Evolutionary conservation across 2,888 invertebrate species (phyloP).

Genomic region (Leptopilina myrica): DNA sequence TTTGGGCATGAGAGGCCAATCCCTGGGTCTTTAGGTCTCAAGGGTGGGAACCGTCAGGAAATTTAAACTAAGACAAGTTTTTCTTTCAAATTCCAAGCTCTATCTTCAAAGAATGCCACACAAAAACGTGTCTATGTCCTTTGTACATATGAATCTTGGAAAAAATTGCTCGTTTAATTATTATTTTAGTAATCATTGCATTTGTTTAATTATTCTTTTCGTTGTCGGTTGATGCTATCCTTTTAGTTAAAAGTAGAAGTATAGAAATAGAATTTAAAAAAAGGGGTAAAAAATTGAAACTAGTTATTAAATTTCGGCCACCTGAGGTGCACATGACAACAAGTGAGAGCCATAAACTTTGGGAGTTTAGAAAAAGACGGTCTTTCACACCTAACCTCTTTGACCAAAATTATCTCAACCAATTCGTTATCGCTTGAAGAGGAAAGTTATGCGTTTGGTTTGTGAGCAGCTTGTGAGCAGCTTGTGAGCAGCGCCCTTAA

Average conservation of each 20-base stretch:
- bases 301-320: no score
- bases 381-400: constrained; percentile 1
- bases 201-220: no score
- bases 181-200: not conserved
- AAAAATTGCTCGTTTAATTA: not conserved
- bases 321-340: no score
- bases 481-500: not conserved
- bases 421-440: not conserved
- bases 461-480: not conserved
- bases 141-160: not conserved
- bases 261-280: no score
- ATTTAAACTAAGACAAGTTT: constrained; percentile 34
- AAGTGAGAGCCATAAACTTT: not conserved
- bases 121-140: constrained; percentile 1
- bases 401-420: constrained; percentile 8
- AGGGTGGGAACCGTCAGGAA: constrained; percentile 58
- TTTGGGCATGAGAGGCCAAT: constrained; percentile 59
- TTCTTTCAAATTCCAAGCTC: constrained; percentile 12
- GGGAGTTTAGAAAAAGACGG: not conserved
- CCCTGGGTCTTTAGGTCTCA: constrained; percentile 56
- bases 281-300: no score
- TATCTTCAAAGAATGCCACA: constrained; percentile 6
- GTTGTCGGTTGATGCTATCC: no score
- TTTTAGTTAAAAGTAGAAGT: no score
- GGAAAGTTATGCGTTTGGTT: not conserved